These are phyloP conservation scores for Meta bourneti DNA, from an alignment of 2,888 invertebrate genomes.

Conservation along the genomic window DNA sequence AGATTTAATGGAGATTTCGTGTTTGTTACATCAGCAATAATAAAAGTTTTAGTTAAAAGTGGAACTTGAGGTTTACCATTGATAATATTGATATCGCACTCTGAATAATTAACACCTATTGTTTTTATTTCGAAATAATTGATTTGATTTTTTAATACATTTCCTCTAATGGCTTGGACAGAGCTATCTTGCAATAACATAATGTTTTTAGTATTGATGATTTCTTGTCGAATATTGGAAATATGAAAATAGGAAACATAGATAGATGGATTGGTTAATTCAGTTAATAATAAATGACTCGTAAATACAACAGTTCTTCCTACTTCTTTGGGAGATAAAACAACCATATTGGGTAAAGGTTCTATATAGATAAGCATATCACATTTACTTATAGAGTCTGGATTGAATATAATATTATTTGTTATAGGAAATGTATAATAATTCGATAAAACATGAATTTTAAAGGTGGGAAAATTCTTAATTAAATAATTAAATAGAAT, in stretches of 20 bases:
- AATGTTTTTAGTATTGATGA: slow-evolving; percentile 11
- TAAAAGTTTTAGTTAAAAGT: slow-evolving; percentile 4
- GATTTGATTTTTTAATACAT: slow-evolving; percentile 37
- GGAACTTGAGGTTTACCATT: background rate
- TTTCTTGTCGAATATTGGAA: slow-evolving; percentile 5
- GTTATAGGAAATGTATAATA: slow-evolving; percentile 14
- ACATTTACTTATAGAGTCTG: slow-evolving; percentile 5
- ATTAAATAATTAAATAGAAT: slow-evolving; percentile 19
- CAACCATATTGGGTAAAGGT: background rate
- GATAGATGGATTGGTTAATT: background rate
- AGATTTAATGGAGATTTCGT: slow-evolving; percentile 4
- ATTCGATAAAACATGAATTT: slow-evolving; percentile 22
- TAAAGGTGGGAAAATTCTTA: slow-evolving; percentile 23
- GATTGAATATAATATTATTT: background rate
- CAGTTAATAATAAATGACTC: slow-evolving; percentile 15
- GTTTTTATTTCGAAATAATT: slow-evolving; percentile 32
- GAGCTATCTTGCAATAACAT: slow-evolving; percentile 27
- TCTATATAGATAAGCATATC: slow-evolving; percentile 30
- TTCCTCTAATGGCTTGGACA: slow-evolving; percentile 13
- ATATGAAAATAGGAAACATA: slow-evolving; percentile 8
- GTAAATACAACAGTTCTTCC: slow-evolving; percentile 25
- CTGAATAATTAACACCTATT: slow-evolving; percentile 12
- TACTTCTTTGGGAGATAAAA: background rate
- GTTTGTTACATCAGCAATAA: slow-evolving; percentile 33
- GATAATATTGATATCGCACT: slow-evolving; percentile 18